phyloP scores from a whole-genome alignment of 2,888 invertebrate genomes.

The Ganaspis brasiliensis region DNA sequence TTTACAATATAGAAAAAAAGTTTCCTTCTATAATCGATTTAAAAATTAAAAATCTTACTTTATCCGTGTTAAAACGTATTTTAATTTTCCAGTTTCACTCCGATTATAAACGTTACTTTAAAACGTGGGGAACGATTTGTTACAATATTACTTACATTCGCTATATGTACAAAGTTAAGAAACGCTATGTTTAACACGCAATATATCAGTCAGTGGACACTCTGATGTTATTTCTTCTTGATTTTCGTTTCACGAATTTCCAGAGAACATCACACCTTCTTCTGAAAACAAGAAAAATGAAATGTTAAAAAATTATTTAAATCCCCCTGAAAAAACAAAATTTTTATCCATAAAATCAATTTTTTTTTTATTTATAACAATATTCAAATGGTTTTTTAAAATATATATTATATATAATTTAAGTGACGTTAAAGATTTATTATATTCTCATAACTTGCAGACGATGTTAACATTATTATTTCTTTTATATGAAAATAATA shows the following conservation, averaged over 20 bases:
- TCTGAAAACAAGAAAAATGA: background rate
- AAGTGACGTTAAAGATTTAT: too few relatives aligned
- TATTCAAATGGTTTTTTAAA: too few relatives aligned
- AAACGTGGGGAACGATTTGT: conserved; percentile 3
- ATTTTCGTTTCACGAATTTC: conserved; percentile 34
- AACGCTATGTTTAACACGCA: conserved; percentile 1
- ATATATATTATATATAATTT: too few relatives aligned
- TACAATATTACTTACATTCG: conserved; percentile 13
- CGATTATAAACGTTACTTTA: conserved; percentile 4
- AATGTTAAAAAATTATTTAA: background rate
- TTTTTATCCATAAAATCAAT: too few relatives aligned
- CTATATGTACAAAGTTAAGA: conserved; percentile 16
- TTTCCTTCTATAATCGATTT: too few relatives aligned
- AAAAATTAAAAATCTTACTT: background rate
- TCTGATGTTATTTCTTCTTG: background rate
- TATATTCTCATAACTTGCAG: too few relatives aligned
- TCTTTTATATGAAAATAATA: too few relatives aligned
- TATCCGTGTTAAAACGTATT: background rate
- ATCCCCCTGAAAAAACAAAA: too few relatives aligned
- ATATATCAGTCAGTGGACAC: conserved; percentile 9
- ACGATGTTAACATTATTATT: too few relatives aligned
- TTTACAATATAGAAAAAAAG: too few relatives aligned
- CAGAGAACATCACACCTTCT: conserved; percentile 15
- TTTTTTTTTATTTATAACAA: too few relatives aligned
- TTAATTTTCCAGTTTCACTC: conserved; percentile 7